A percentile compares a stretch with the other conserved stretches of the same genome.
These are phyloP conservation scores for Tipula lateralis DNA, from an alignment of 2,888 invertebrate genomes.

Conservation along the genomic window DNA sequence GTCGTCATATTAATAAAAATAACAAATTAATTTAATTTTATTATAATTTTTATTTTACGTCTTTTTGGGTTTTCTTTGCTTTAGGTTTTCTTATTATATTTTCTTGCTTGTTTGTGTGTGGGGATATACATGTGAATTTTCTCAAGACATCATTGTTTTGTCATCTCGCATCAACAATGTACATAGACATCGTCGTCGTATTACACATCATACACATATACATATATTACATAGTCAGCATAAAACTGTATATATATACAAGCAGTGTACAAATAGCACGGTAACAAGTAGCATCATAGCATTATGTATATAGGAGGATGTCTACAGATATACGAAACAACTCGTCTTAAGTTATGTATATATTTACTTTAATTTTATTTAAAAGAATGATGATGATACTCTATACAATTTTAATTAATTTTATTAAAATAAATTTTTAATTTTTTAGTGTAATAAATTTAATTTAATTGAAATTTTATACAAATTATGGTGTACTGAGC, in stretches of 20 bases:
- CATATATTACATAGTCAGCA: not conserved
- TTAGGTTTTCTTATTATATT: not conserved
- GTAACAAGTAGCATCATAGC: not conserved
- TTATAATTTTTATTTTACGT: not conserved
- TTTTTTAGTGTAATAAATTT: conserved; percentile 19
- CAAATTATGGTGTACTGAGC: not conserved
- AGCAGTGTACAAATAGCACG: not conserved
- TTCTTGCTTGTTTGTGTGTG: not conserved
- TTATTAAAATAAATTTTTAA: not conserved
- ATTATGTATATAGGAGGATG: not conserved
- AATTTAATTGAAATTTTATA: conserved; percentile 2
- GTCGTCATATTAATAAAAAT: conserved; percentile 19
- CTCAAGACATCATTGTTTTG: conserved; percentile 11
- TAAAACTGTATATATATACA: not conserved
- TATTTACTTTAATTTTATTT: not conserved
- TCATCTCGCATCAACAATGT: not conserved
- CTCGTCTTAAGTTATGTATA: not conserved
- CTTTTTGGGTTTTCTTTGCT: not conserved
- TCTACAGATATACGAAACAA: not conserved
- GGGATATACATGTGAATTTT: conserved; percentile 12
- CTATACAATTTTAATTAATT: not conserved
- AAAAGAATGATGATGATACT: not conserved
- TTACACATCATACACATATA: too few species aligned
- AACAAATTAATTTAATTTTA: conserved; percentile 5
- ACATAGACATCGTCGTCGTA: not conserved